Conservation (phyloP, 2,797 vertebrate genomes). For the Eurystomus glaucurus region DNA sequence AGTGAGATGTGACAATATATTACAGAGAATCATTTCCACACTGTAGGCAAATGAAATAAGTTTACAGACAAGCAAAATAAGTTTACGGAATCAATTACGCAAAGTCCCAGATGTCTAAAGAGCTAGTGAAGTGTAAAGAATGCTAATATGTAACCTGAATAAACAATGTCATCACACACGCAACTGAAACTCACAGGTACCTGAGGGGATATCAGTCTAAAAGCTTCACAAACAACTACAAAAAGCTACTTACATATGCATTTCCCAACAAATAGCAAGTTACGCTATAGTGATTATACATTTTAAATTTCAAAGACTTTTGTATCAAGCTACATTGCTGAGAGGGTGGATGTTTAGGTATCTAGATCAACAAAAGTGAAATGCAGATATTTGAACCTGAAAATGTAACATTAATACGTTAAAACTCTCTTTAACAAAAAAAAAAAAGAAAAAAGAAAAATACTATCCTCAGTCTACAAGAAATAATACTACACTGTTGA, state of each 20-base stretch:
- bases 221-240: background rate
- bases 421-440: background rate
- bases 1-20: background rate
- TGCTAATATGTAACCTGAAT: background rate
- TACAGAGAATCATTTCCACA: background rate
- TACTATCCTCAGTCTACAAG: background rate
- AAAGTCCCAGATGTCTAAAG: background rate
- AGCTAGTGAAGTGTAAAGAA: conserved; percentile 2
- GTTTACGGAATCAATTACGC: background rate
- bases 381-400: background rate
- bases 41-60: background rate
- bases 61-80: conserved; percentile 28
- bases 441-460: background rate
- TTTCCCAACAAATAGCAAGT: background rate
- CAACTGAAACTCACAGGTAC: background rate
- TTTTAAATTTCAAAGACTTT: conserved; percentile 11
- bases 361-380: background rate
- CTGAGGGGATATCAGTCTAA: background rate
- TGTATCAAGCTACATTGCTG: background rate
- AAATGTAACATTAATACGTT: background rate
- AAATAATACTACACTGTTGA: background rate
- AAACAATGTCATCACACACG: background rate
- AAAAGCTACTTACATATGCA: background rate
- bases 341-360: background rate
- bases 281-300: background rate